Evolutionary conservation across 2,797 vertebrate genomes (phyloP), one percentile per base, ranked within the genome.

Genomic region (Tauraco hartlaubi): DNA sequence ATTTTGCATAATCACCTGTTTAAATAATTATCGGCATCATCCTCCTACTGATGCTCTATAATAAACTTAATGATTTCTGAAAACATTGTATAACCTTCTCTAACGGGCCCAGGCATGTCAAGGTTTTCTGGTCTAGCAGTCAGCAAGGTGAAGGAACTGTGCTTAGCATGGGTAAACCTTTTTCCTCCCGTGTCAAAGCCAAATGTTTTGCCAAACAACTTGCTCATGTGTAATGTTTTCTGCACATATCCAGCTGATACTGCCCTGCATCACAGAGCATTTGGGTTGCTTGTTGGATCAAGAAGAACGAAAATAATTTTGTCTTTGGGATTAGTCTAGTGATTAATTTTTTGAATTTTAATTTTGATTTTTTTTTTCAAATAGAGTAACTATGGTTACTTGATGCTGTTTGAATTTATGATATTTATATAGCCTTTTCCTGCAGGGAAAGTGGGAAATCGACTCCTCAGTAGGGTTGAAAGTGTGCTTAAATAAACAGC

Each of bases 1-100:
- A n/a, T 83, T 96, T 92, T 95, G 54, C 88, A 86, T 96, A 94
- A 95, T 96, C 49, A 72, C 62, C 69, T 86, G 29, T 78, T 93
- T 81, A 96, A 95, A 80, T 94, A 93, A 94, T 96, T 92, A 75
- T 46, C 39, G 55, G 11, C 43, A 73, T 75, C 59, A 12, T 85
- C 62, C 58, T 90, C 73, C 88, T 84, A 82, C 58, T 95, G 90
- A 54, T 90, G 49, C 84, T 88, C 54, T 90, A 25, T 66, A 81
- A 95, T 58, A 95, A 88, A 75, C 43, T 3, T 90, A 69, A 81
- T 93, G 79, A 90, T 93, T 96, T 86, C 85, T 92, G 80, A 95
- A 96, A 92, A 80, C 31, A 80, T 28, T 71, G 33, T 63, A 52
- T 43, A 92, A 55, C 33, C 26, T 58, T 78, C 62, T 88, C 22